A percentile compares a stretch with the other conserved stretches of the same genome.
Evolutionary conservation across 2,888 invertebrate genomes (phyloP).

Genomic region (Philonicus albiceps): DNA sequence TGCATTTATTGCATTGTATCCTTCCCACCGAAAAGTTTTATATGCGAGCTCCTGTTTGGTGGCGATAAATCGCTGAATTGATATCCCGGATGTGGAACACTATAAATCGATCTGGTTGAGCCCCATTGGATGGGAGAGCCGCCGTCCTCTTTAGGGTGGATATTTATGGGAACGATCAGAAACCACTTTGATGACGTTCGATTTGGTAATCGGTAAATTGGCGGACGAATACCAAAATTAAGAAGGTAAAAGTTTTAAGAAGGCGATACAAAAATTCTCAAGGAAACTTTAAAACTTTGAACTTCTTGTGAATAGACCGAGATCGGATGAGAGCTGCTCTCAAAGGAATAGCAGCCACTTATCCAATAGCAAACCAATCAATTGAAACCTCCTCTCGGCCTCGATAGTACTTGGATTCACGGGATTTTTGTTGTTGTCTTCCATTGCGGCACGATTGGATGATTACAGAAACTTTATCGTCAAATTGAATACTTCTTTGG

Average conservation of each 20-base stretch:
- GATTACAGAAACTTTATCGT: not conserved
- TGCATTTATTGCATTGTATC: slow-evolving; percentile 7
- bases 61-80: not conserved
- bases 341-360: not conserved
- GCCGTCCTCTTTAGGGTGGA: not conserved
- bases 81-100: not conserved
- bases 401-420: not conserved
- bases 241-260: not conserved
- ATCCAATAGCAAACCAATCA: not conserved
- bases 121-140: not conserved
- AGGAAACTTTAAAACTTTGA: not conserved
- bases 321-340: not conserved
- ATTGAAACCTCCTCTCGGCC: not conserved
- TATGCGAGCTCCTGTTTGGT: not conserved
- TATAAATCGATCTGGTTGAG: not conserved
- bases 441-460: not conserved
- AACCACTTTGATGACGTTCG: not conserved
- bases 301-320: not conserved
- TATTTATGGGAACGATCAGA: not conserved
- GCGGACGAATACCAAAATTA: not conserved
- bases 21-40: not conserved
- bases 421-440: not conserved
- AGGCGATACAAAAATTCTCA: not conserved
- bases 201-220: not conserved
- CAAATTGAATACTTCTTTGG: not conserved